Evolutionary conservation across 2,797 vertebrate genomes (phyloP), one percentile per base, ranked within the genome.

Genomic region (Dicrostonyx torquatus): DNA sequence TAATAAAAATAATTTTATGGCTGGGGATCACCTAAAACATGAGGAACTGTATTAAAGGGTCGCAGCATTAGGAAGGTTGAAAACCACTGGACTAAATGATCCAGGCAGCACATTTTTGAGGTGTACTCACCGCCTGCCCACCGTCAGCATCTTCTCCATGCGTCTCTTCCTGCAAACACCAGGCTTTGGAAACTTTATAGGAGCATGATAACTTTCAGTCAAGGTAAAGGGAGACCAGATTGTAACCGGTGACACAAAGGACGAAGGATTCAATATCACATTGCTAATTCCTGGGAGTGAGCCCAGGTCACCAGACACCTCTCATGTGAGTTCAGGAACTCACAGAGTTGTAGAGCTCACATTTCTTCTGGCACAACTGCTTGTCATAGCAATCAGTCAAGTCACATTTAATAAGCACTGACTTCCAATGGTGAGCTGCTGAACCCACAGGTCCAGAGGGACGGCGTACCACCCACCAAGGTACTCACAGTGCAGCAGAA

Each of bases 201-300:
- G 62, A 86, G 92, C 62, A 68, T 88, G 93, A 89, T 89, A 80
- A 94, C 91, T 96, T 94, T 87, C 92, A 72, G 48, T 17, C 31
- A 10, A 48, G 15, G 70, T 68, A 90, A 86, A 93, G 40, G 31
- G 58, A 93, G 64, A 45, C 91, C 93, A 91, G 70, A 96, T 91
- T 96, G 92, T 91, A 96, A 94, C 89, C 87, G 87, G 77, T 97
- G 89, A 88, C 85, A 95, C 53, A 89, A 86, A 91, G 50, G 80
- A 48, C 13, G 58, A 96, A 96, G 96, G 90, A 96, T 89, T 95
- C 89, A 29, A 79, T 96, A 91, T 97, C 84, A 0, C 50, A 4
- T 97, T 96, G 96, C 96, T 94, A 92, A 97, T 94, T 96, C 96
- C 92, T 37, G 53, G 89, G 86, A 94, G 94, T 87, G 37, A 64